Conservation (phyloP, 2,113 vertebrate species). For the Rhipidura dahli region DNA sequence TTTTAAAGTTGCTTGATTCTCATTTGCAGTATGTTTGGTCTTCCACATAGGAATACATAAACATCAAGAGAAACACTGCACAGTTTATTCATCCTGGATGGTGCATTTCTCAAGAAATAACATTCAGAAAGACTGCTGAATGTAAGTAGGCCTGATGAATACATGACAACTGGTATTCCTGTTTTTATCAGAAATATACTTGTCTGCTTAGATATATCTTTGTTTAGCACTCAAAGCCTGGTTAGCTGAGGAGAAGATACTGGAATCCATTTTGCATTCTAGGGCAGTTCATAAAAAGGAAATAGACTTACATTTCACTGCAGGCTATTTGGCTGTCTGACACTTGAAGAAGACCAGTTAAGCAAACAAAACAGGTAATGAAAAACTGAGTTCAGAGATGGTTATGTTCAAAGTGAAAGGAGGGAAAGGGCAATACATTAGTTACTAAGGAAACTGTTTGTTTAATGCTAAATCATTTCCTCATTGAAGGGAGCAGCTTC, state of each 20-base stretch:
- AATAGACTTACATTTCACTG: not conserved
- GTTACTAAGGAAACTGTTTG: conserved; percentile 32
- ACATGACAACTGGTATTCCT: not conserved
- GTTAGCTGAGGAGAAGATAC: not conserved
- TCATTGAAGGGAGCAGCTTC: not conserved
- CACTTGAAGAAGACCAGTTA: conserved; percentile 9
- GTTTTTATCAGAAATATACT: not conserved
- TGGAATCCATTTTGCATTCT: not conserved
- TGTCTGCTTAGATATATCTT: not conserved
- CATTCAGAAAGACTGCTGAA: not conserved
- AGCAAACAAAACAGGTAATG: conserved; percentile 13
- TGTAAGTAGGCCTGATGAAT: not conserved
- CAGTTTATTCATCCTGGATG: not conserved
- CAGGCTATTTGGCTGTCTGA: not conserved
- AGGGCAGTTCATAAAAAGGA: not conserved
- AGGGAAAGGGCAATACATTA: not conserved
- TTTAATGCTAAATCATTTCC: conserved; percentile 19
- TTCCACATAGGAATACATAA: not conserved
- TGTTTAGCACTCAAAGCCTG: not conserved
- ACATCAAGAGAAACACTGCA: conserved; percentile 6
- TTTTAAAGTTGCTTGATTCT: not conserved
- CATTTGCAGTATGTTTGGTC: not conserved
- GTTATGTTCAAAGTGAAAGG: not conserved
- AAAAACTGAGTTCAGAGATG: not conserved
- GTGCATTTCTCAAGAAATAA: not conserved